Percentiles rank a stretch among this genome's conserved stretches.
phyloP scores from a whole-genome alignment of 1,140 invertebrate species.

The Drosophila athabasca region DNA sequence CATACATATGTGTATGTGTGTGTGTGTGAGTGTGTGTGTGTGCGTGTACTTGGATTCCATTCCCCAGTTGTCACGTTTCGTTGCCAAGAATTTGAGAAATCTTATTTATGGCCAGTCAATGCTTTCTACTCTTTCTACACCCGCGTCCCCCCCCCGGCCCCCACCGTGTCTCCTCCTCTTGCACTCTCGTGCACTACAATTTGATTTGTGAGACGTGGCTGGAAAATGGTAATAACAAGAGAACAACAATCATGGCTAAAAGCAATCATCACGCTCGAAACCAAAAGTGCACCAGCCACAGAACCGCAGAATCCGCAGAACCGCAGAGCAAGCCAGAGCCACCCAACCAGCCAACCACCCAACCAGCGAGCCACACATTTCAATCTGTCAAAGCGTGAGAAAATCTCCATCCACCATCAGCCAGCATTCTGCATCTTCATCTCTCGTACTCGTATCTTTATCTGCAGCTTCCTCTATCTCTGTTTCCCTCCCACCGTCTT shows the following conservation, averaged over 20 bases:
- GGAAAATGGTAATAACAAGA: conserved; percentile 27
- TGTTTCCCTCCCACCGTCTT: background rate
- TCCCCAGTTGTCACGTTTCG: conserved; percentile 63
- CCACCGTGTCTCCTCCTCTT: conserved; percentile 7
- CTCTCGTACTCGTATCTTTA: background rate
- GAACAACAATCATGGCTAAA: conserved; percentile 37
- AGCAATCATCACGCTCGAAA: conserved; percentile 59
- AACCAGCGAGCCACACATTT: conserved; percentile 18
- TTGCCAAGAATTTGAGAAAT: conserved; percentile 73
- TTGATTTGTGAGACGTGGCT: conserved; percentile 30
- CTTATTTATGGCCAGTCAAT: conserved; percentile 64
- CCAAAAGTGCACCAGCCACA: conserved; percentile 50
- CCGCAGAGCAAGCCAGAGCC: no score
- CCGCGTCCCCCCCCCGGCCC: background rate
- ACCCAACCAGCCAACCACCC: no score
- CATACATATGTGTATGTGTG: no score
- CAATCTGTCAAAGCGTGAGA: conserved; percentile 58
- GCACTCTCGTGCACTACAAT: conserved; percentile 28
- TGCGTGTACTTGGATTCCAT: conserved; percentile 18
- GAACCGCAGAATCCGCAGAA: background rate
- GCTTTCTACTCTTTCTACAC: conserved; percentile 57
- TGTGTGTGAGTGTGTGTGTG: no score
- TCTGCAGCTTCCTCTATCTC: background rate
- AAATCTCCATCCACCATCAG: conserved; percentile 12
- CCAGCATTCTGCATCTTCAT: conserved; percentile 5